Base-by-base conservation (phyloP, 1,140 invertebrate genomes). In the Dendrolimus kikuchii region DNA sequence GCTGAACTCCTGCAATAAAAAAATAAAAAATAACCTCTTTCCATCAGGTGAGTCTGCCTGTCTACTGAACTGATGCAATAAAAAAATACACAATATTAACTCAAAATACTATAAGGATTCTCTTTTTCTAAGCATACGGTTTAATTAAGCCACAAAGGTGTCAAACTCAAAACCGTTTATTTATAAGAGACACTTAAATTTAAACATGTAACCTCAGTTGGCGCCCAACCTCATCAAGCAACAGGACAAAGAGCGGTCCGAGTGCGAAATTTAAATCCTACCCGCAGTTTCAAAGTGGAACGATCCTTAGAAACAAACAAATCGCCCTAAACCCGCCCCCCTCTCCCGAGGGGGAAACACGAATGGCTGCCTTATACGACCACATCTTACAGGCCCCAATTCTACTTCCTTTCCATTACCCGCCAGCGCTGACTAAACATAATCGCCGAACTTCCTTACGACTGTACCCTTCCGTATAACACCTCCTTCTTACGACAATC, bases 401-500 rank as follows among this genome's bases (percentile, higher is more conserved):
- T 78, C 82, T 82, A 86, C 82, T 86, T 86, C 82, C 82, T 86
- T 86, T 81, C 82, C 82, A 83, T 86, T 86, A 86, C 80, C 81
- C 73, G 71, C 69, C 69, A 77, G 67, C 73, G 76, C 80, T 86
- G 79, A 83, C 80, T 86, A 83, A 82, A 86, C 82, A 83, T 83
- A 86, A 86, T 86, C 82, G 80, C 72, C 74, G 71, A 83, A 83
- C 82, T 86, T 86, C 82, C 82, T 86, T 86, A 86, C 82, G 82
- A 83, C 77, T 83, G 62, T 81, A 82, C 82, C 80, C 82, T 83
- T 86, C 80, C 82, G 77, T 66, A 59, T 62, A 78, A 76, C 73
- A 68, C 72, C 75, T 79, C 68, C 56, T 51, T 51, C 40, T 46
- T 40, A 51, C 43, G 37, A 37, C 56, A 59, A 56, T 38, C 55